Percentiles rank a stretch among this genome's conserved stretches.
These are phyloP conservation scores for Sminthurinus signatus DNA, from an alignment of 1,140 invertebrate genomes.

Conservation along the genomic window DNA sequence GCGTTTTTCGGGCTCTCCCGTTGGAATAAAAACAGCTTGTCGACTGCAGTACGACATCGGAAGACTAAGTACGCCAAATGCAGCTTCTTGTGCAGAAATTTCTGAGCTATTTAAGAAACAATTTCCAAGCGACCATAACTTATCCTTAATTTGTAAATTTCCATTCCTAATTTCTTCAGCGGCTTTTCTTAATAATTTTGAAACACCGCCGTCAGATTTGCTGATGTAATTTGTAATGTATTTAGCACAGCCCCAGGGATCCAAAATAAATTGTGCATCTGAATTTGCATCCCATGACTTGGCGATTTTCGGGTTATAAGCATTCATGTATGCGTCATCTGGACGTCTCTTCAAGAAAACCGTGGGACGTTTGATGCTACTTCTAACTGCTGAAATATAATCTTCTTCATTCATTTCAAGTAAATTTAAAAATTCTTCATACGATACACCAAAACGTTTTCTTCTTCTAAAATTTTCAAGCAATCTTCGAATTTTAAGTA, in stretches of 20 bases:
- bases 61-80: neutral
- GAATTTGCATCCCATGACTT: slow-evolving; percentile 42
- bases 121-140: neutral
- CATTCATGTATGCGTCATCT: slow-evolving; percentile 40
- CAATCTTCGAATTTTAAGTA: too few relatives aligned
- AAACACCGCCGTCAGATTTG: slow-evolving; percentile 25
- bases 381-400: neutral
- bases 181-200: slow-evolving; percentile 21
- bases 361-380: slow-evolving; percentile 10
- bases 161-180: neutral
- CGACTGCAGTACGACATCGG: neutral
- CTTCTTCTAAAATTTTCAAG: too few relatives aligned
- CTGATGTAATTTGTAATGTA: slow-evolving; percentile 41
- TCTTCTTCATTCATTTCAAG: too few relatives aligned
- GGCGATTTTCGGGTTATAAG: slow-evolving; percentile 41
- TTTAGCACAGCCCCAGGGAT: slow-evolving; percentile 41
- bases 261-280: slow-evolving; percentile 44
- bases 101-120: slow-evolving; percentile 1
- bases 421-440: too few relatives aligned
- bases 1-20: slow-evolving; percentile 4
- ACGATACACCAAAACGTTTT: too few relatives aligned
- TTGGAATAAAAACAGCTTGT: neutral
- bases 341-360: slow-evolving; percentile 31
- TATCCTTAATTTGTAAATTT: slow-evolving; percentile 1
- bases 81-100: slow-evolving; percentile 20